These are phyloP conservation scores for Chiropotes sagulatus DNA, from an alignment of 2,797 vertebrate species.

Conservation along the genomic window DNA sequence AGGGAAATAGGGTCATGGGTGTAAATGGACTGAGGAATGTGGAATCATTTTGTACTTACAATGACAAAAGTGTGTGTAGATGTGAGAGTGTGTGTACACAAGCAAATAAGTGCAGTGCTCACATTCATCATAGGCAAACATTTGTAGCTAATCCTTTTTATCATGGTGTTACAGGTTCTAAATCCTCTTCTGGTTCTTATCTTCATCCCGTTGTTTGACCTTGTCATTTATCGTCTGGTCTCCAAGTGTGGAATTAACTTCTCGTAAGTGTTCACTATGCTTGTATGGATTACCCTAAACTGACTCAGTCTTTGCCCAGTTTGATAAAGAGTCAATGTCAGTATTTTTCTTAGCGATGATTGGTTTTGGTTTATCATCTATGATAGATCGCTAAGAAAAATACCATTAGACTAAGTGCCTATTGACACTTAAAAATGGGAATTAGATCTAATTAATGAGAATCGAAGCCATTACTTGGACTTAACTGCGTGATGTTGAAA, in stretches of 20 bases:
- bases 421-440: neutral
- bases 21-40: neutral
- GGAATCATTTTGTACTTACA: neutral
- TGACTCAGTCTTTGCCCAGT: neutral
- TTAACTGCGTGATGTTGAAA: neutral
- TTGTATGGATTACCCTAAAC: neutral
- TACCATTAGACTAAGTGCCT: neutral
- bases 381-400: neutral
- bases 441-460: neutral
- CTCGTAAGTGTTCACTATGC: conserved; percentile 89
- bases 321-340: conserved; percentile 35
- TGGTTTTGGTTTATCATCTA: conserved; percentile 3
- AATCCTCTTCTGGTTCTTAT: conserved; percentile 95
- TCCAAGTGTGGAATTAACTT: conserved; percentile 91
- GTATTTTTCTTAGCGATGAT: neutral
- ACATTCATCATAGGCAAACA: neutral
- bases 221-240: conserved; percentile 93
- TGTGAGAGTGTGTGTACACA: neutral
- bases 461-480: neutral
- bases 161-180: conserved; percentile 90
- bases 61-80: neutral
- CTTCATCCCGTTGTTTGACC: conserved; percentile 95
- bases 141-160: conserved; percentile 51
- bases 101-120: neutral
- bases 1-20: neutral